Base-by-base conservation (phyloP, 2,797 vertebrate species). In the Etheostoma nigrum region DNA sequence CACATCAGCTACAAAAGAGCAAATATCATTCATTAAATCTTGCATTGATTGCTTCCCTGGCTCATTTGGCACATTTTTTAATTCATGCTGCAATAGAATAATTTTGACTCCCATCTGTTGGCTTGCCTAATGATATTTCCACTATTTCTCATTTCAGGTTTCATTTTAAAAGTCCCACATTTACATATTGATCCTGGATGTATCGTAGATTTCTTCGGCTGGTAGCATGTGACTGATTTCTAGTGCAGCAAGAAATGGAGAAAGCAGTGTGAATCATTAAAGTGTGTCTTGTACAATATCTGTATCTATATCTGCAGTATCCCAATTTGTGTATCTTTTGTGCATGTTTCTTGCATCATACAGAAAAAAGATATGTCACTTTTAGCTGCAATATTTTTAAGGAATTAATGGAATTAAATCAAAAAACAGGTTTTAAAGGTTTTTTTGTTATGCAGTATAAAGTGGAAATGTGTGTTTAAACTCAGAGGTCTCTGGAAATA, bases 51-150 rank as follows among this genome's bases (percentile, higher is more conserved):
- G 65, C 74, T 16, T 74, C 47, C 30, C 30, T 19, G 16, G 48
- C 66, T 84, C 62, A 40, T 76, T 72, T 73, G 52, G 67, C 19
- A 48, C 47, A 55, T 47, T 42, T 81, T 87, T 75, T 61, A 13
- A 40, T 63, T 76, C 64, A n/a, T 42, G 54, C 11, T 1, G n/a
- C 58, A 49, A 72, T 57, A 51, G 42, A 75, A 74, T 69, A 9
- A 61, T 76, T 83, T 23, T 2, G 4, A 61, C 36, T 79, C 88
- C 87, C 86, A 85, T 90, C 89, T 91, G 86, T 69, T 68, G 45
- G 49, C 54, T 78, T 11, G 16, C 25, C 40, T 65, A 40, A 61
- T 76, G 58, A 71, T 59, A 67, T 81, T 81, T 77, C 30, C 3
- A 10, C 53, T 53, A 58, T 58, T 80, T 70, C 62, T 66, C 61